phyloP scores from a whole-genome alignment of 1,140 invertebrate genomes.

The Psilanteris sp. region DNA sequence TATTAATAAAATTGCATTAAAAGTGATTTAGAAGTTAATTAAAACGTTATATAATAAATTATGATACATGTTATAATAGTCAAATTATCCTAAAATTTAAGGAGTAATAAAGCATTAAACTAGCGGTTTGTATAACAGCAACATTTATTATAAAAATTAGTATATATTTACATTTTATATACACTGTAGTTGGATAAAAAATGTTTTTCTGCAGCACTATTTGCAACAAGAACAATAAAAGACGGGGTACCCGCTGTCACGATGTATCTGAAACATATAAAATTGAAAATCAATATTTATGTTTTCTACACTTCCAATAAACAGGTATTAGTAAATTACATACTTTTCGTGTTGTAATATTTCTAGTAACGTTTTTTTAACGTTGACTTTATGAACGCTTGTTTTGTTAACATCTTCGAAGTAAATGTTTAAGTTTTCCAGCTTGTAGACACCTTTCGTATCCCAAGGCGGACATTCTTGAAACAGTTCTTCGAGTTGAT shows the following conservation, averaged over 20 bases:
- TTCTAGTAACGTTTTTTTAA: slow-evolving; percentile 82
- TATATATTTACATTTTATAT: slow-evolving; percentile 36
- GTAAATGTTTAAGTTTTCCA: slow-evolving; percentile 86
- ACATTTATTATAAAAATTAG: too few species aligned
- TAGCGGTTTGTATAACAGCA: too few species aligned
- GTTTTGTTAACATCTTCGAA: slow-evolving; percentile 87
- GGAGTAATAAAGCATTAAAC: too few species aligned
- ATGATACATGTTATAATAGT: too few species aligned
- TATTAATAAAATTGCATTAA: too few species aligned
- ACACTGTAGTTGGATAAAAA: slow-evolving; percentile 70
- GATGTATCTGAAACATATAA: slow-evolving; percentile 75
- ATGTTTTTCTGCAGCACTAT: slow-evolving; percentile 75
- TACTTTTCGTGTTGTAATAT: slow-evolving; percentile 84
- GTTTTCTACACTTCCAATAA: too few species aligned
- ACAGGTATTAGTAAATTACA: slow-evolving; percentile 29
- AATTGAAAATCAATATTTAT: slow-evolving; percentile 49
- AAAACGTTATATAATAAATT: too few species aligned
- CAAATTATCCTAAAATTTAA: too few species aligned
- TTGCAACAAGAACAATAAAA: slow-evolving; percentile 79
- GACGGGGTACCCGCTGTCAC: slow-evolving; percentile 79
- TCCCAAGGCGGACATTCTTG: slow-evolving; percentile 88
- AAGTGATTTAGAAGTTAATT: too few species aligned
- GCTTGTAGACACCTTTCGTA: slow-evolving; percentile 83
- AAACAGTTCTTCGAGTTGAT: slow-evolving; percentile 88
- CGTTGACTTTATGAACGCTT: slow-evolving; percentile 83